These are phyloP conservation scores for Scaptomyza tumidula DNA, from an alignment of 2,888 invertebrate genomes.

Conservation along the genomic window DNA sequence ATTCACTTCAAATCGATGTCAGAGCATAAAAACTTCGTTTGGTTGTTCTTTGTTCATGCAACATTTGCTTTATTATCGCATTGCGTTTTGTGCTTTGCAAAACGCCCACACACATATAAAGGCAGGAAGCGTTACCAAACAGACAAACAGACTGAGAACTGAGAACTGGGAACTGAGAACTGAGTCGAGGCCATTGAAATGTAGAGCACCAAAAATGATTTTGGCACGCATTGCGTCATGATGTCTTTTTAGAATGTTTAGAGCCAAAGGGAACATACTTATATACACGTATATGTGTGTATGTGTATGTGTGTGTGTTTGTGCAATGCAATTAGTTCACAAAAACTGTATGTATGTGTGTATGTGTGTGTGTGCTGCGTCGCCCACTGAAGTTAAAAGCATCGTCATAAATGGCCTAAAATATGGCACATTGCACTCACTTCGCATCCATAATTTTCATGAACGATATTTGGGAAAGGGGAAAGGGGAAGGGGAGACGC, in stretches of 20 bases:
- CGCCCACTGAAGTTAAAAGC: conserved; percentile 43
- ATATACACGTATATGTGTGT: neutral
- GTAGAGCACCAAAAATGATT: conserved; percentile 25
- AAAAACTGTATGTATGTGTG: neutral
- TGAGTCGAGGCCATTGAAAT: conserved; percentile 35
- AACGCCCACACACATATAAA: conserved; percentile 12
- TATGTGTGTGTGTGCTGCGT: neutral
- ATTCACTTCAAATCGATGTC: neutral
- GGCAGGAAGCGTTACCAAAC: conserved; percentile 12
- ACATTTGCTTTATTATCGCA: conserved; percentile 5
- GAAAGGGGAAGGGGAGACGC: neutral
- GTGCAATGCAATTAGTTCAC: conserved; percentile 46
- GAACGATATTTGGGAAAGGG: conserved; percentile 54
- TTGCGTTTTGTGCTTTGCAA: conserved; percentile 1
- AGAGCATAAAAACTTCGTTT: conserved; percentile 12
- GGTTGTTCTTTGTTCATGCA: neutral
- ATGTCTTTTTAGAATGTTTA: conserved; percentile 27
- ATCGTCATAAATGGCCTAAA: conserved; percentile 65
- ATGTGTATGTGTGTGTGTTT: neutral
- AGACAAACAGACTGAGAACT: conserved; percentile 1
- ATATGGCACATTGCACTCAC: conserved; percentile 66
- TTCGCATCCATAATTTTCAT: conserved; percentile 64
- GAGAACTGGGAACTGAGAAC: neutral
- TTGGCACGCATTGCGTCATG: conserved; percentile 24
- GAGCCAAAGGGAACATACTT: neutral